phyloP scores from a whole-genome alignment of 1,140 invertebrate species.

The Eueides isabella region DNA sequence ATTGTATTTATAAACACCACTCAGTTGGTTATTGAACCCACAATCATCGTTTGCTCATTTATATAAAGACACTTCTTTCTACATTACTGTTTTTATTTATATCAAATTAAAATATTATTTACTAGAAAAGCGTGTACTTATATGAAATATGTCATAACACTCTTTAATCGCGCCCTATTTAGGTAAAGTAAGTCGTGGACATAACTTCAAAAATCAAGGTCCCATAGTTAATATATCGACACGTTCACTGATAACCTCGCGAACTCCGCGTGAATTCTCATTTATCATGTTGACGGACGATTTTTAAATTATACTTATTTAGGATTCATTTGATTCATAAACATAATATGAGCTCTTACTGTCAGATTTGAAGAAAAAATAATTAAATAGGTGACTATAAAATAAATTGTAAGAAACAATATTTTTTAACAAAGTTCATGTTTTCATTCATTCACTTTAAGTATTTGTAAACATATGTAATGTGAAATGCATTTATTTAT shows the following conservation, averaged over 20 bases:
- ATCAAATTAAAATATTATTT: not conserved
- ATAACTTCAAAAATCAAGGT: slow-evolving; percentile 8
- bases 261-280: slow-evolving; percentile 9
- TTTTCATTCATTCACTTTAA: no score
- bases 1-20: not conserved
- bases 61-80: not conserved
- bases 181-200: slow-evolving; percentile 6
- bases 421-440: no score
- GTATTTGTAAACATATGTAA: no score
- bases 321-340: not conserved
- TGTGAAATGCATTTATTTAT: no score
- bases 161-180: not conserved
- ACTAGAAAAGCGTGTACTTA: not conserved
- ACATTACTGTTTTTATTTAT: no score
- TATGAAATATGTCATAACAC: slow-evolving; percentile 1
- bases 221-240: not conserved
- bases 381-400: no score
- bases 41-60: not conserved
- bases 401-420: no score
- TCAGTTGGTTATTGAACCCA: not conserved
- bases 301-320: slow-evolving; percentile 8
- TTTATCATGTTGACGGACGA: not conserved
- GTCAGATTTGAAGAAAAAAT: no score
- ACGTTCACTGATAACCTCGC: slow-evolving; percentile 11
- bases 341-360: no score